Conservation (phyloP, 2,113 vertebrate genomes). For the Lichenostomus cassidix region DNA sequence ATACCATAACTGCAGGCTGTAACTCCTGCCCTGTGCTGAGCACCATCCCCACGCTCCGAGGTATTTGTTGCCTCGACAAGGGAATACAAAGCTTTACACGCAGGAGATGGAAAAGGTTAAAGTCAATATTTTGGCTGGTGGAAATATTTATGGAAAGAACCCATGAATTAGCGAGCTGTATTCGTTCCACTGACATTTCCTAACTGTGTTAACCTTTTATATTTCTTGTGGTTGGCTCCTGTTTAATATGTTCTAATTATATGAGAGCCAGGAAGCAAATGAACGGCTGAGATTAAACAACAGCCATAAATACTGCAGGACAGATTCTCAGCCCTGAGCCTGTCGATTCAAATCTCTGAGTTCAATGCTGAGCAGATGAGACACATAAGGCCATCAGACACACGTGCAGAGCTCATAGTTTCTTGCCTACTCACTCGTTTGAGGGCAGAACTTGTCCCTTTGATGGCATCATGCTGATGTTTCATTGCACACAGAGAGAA, state of each 20-base stretch:
- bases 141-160: slow-evolving; percentile 60
- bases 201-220: slow-evolving; percentile 55
- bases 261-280: slow-evolving; percentile 47
- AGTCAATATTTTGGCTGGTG: slow-evolving; percentile 65
- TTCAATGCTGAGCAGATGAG: neutral
- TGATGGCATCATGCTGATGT: neutral
- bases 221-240: slow-evolving; percentile 58
- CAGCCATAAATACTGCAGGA: slow-evolving; percentile 18
- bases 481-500: fast-evolving
- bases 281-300: slow-evolving; percentile 43
- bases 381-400: neutral
- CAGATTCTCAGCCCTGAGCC: neutral
- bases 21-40: neutral
- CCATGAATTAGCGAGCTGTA: slow-evolving; percentile 19
- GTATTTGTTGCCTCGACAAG: slow-evolving; percentile 23
- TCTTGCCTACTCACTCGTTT: neutral
- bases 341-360: neutral
- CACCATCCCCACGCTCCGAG: neutral
- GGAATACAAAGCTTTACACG: slow-evolving; percentile 42
- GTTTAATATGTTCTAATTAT: slow-evolving; percentile 63
- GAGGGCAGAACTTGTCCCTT: slow-evolving; percentile 9
- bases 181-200: slow-evolving; percentile 57
- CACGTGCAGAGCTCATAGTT: neutral
- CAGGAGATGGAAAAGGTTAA: slow-evolving; percentile 61
- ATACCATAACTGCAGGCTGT: slow-evolving; percentile 2